These are phyloP conservation scores for Chrysaora quinquecirrha DNA, from an alignment of 30 jellyfish, hydroid and myxozoan genomes.

Conservation along the genomic window DNA sequence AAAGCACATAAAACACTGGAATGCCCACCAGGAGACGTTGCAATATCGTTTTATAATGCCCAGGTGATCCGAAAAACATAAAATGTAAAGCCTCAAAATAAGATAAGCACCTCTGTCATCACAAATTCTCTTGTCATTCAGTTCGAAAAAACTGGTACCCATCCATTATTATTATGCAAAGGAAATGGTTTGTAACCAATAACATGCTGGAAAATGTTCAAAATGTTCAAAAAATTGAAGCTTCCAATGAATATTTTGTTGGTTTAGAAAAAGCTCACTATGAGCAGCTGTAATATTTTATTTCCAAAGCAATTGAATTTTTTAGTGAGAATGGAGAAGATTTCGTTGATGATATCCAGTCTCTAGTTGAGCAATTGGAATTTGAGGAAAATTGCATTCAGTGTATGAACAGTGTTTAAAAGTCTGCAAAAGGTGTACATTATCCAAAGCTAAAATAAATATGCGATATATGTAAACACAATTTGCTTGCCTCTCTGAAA, in stretches of 20 bases:
- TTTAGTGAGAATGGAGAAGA: neutral
- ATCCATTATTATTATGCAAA: neutral
- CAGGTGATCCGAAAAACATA: neutral
- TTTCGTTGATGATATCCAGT: neutral
- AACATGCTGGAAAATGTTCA: neutral
- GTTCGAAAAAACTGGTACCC: neutral
- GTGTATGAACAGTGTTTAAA: constrained; percentile 12
- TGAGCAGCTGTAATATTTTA: neutral
- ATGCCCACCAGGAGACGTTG: neutral
- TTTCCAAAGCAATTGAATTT: neutral
- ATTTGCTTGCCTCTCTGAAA: constrained; percentile 1
- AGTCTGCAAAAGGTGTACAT: neutral
- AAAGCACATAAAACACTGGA: neutral
- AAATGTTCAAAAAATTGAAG: neutral
- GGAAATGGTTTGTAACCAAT: neutral
- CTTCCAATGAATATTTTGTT: neutral
- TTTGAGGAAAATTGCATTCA: constrained; percentile 3
- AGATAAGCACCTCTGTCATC: neutral
- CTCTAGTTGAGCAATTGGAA: neutral
- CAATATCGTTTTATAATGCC: neutral
- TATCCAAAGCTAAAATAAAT: neutral
- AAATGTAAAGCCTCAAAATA: neutral
- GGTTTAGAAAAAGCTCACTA: neutral
- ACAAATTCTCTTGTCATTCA: neutral
- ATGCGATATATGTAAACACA: constrained; percentile 3